Base-by-base conservation (phyloP, 1,140 invertebrate species). In the Physella acuta region DNA sequence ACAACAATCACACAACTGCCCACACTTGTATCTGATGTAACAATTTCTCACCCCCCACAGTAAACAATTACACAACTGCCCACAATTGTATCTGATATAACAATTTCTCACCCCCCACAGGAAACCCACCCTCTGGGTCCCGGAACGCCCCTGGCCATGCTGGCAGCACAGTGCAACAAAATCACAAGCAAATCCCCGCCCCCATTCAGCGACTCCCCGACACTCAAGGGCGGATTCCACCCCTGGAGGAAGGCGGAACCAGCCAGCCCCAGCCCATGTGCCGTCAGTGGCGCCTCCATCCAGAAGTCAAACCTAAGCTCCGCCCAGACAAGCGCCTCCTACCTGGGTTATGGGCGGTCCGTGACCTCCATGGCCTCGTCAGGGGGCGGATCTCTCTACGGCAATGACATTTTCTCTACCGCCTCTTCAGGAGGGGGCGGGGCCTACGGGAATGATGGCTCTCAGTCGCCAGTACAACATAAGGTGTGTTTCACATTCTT, bases 141-240 rank as follows among this genome's bases (percentile, higher is more conserved):
- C 24, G 73, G 73, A 16, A 96, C 94, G 67, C 95, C 95, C 5
- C 85, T 98, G 81, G 94, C 95, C 68, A 97, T 97, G 94, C 86
- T 98, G 74, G 94, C 95, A 60, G 95, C 95, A 3, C 95, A 97
- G 85, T 98, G 94, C 86, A 97, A 96, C 89, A 97, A 97, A 85
- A 87, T 98, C 69, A 94, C 92, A 75, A 96, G 96, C 86, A 95
- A 93, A 68, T 94, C 94, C 3, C 94, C 95, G 49, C 94, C 94
- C 1, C 94, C 94, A 0, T 84, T 98, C 68, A 94, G 94, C 0
- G 94, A 97, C 20, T 53, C 68, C 0, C 68, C 68, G 1, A 59
- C 94, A 0, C 1, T 94, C 94, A 56, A 98, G 97, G 85, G 63
- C 30, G 94, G 94, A 33, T 98, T 98, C 81, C 94, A 97, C 82